Conservation (phyloP, 2,113 vertebrate species). For the Craseonycteris thonglongyai region DNA sequence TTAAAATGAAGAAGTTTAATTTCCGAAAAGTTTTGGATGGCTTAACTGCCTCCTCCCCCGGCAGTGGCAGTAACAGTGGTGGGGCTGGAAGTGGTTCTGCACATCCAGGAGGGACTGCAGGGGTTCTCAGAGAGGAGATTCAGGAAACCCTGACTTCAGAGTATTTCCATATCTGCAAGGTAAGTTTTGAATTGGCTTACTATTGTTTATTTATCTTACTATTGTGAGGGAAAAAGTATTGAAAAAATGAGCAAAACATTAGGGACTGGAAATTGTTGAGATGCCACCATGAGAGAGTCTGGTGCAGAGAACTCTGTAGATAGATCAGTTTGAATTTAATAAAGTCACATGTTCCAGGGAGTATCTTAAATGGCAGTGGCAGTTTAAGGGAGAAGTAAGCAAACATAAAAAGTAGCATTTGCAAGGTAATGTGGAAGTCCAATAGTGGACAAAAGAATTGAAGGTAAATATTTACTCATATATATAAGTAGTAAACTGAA, state of each 20-base stretch:
- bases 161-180: conserved; percentile 97
- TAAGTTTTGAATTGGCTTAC: conserved; percentile 74
- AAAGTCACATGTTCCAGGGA: not conserved
- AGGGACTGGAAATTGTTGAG: not conserved
- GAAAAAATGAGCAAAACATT: not conserved
- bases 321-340: conserved; percentile 30
- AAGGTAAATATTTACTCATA: conserved; percentile 6
- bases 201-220: conserved; percentile 13
- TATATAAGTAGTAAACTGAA: not conserved
- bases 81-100: conserved; percentile 69
- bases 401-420: conserved; percentile 25
- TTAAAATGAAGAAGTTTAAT: conserved; percentile 96
- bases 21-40: conserved; percentile 98
- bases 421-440: not conserved
- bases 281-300: not conserved
- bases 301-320: not conserved
- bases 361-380: not conserved
- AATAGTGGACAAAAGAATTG: not conserved
- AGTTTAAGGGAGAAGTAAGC: not conserved
- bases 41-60: conserved; percentile 92
- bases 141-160: conserved; percentile 94
- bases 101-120: conserved; percentile 85
- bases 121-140: conserved; percentile 89
- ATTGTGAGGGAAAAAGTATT: not conserved
- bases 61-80: conserved; percentile 79